Evolutionary conservation across 2,113 vertebrate genomes (phyloP).

Genomic region (Brachypodius melanocephalos): DNA sequence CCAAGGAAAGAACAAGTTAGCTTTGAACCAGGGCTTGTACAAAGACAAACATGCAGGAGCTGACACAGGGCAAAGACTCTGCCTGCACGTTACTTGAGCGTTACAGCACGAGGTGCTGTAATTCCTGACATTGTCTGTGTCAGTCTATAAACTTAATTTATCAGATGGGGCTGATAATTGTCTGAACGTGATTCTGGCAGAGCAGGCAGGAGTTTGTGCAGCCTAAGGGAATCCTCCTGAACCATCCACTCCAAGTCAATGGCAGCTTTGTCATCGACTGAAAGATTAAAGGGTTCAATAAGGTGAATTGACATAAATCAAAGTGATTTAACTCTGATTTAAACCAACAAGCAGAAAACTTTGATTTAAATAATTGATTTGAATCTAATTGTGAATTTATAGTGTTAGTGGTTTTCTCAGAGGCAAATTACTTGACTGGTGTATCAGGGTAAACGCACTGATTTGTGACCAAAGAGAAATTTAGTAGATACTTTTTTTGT

Average conservation of each 20-base stretch:
- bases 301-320: slow-evolving; percentile 27
- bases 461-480: neutral
- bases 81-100: fast-evolving
- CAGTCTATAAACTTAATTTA: neutral
- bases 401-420: neutral
- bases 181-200: neutral
- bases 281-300: slow-evolving; percentile 9
- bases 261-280: slow-evolving; percentile 17
- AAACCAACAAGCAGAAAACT: slow-evolving; percentile 27
- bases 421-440: neutral
- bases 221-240: neutral
- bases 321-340: slow-evolving; percentile 10
- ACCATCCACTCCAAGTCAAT: neutral
- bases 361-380: slow-evolving; percentile 48
- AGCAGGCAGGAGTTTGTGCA: neutral
- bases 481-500: neutral
- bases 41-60: neutral
- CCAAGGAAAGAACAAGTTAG: neutral
- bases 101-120: neutral
- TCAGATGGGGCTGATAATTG: neutral
- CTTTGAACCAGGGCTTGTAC: neutral
- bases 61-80: neutral
- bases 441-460: neutral
- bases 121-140: neutral
- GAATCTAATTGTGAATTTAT: slow-evolving; percentile 29